phyloP scores from a whole-genome alignment of 2,113 vertebrate species.

The Entelurus aequoreus region DNA sequence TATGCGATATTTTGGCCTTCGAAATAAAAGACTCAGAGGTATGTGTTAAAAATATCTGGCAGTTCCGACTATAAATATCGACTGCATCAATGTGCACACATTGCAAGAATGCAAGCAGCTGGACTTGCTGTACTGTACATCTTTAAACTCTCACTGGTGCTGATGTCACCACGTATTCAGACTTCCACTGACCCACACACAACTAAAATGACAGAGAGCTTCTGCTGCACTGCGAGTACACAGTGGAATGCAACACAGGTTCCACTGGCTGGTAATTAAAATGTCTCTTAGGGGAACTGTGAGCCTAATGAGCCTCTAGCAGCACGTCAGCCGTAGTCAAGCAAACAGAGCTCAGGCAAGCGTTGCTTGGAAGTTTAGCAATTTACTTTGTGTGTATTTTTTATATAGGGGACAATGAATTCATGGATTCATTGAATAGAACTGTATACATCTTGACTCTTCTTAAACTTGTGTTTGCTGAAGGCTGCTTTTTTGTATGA shows the following conservation, averaged over 20 bases:
- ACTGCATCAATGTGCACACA: slow-evolving; percentile 24
- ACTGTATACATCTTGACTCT: no score
- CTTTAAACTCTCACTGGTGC: slow-evolving; percentile 4
- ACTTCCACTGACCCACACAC: background rate
- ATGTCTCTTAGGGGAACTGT: slow-evolving; percentile 53
- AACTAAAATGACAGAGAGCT: slow-evolving; percentile 15
- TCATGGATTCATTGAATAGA: no score
- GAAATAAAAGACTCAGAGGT: no score
- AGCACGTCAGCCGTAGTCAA: slow-evolving; percentile 51
- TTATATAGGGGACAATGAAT: no score
- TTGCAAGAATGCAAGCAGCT: background rate
- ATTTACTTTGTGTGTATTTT: slow-evolving; percentile 24
- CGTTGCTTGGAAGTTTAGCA: slow-evolving; percentile 43
- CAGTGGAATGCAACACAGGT: slow-evolving; percentile 45
- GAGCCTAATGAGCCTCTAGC: slow-evolving; percentile 56
- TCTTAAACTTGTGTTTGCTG: no score
- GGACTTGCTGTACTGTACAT: background rate
- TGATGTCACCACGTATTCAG: background rate
- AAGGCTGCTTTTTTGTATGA: no score
- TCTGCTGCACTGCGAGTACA: slow-evolving; percentile 24
- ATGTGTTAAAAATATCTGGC: no score
- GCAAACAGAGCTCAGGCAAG: slow-evolving; percentile 42
- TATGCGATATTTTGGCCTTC: no score
- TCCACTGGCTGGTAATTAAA: slow-evolving; percentile 63
- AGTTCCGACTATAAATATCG: background rate